Base-by-base conservation (phyloP, 2,113 vertebrate genomes). In the Etheostoma spectabile region DNA sequence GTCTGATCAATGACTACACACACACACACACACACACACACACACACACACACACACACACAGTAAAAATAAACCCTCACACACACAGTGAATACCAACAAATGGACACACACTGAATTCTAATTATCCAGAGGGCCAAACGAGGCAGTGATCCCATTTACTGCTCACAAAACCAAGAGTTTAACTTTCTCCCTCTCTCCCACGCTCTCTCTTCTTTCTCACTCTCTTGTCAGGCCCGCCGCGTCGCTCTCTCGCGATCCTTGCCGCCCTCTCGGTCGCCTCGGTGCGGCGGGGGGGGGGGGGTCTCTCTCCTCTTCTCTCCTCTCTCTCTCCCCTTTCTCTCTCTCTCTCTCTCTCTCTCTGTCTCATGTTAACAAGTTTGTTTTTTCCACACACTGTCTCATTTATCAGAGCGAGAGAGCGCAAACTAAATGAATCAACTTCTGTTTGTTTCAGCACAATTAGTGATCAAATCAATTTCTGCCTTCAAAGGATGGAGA, bases 1-100 rank as follows among this genome's bases (percentile, higher is more conserved):
- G 84, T 74, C 86, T 93, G 91, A 91, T 91, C 91, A 91, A 91
- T 88, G 90, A 83, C 78, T 59, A 66, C 81, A 82, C 81, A 74
- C 83, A 76, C 78, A 78, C 77, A 79, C 73, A 86, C 78, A 88
- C 83, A 71, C 80, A 75, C 64, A 76, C 68, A 65, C 65, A 76
- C 56, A 59, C 60, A 82, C 38, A 49, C 45, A 53, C 42, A 78
- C 57, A 84, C 74, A 86, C 74, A 77, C 75, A 49, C 69, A 38
- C 38, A 65, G 22, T 64, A 21, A n/a, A 63, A 53, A 87, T 42
- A 87, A 22, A 77, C 52, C 83, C 76, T 84, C 67, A 75, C 74
- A 67, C 55, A 67, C 82, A 65, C 16, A 8, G 14, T 52, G 85
- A 89, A 86, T 87, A 85, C 57, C 49, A 91, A 88, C 80, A 72